Percentiles rank a stretch among this genome's conserved stretches.
These are phyloP conservation scores for Drosophila chauvacae DNA, from an alignment of 1,140 invertebrate species.

Conservation along the genomic window DNA sequence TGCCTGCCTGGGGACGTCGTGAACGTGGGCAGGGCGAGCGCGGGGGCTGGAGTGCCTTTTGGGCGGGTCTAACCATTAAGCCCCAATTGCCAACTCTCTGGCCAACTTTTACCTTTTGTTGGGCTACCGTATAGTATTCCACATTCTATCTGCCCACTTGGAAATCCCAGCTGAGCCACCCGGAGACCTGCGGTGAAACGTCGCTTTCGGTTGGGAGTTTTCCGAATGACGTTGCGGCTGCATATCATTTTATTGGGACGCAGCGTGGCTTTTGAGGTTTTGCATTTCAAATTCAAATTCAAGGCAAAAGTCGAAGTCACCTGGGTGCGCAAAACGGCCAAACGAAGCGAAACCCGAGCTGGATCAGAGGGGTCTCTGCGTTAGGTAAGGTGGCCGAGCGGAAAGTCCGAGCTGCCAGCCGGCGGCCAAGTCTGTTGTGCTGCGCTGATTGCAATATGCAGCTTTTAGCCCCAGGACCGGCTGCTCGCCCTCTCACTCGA, in stretches of 20 bases:
- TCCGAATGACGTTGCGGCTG: constrained; percentile 39
- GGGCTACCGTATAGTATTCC: background rate
- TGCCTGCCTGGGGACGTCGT: background rate
- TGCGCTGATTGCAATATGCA: constrained; percentile 30
- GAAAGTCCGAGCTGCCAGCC: background rate
- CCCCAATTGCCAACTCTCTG: constrained; percentile 50
- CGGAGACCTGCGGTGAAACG: background rate
- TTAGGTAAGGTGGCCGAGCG: background rate
- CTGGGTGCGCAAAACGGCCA: constrained; percentile 10
- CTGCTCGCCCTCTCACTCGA: background rate
- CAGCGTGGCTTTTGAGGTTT: constrained; percentile 44
- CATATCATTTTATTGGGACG: constrained; percentile 60
- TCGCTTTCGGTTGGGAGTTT: constrained; percentile 13
- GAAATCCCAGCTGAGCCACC: constrained; percentile 22
- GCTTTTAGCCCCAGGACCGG: constrained; percentile 1
- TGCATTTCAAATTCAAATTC: constrained; percentile 51
- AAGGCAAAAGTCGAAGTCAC: constrained; percentile 38
- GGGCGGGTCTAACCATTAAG: constrained; percentile 46
- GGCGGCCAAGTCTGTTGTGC: background rate
- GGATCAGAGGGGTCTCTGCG: background rate
- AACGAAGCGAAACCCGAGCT: background rate
- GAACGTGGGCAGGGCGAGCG: background rate
- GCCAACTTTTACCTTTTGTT: constrained; percentile 55
- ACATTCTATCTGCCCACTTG: constrained; percentile 5
- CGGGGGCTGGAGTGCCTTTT: constrained; percentile 1